Base-by-base conservation (phyloP, 1,140 invertebrate species). In the Apis cerana region DNA sequence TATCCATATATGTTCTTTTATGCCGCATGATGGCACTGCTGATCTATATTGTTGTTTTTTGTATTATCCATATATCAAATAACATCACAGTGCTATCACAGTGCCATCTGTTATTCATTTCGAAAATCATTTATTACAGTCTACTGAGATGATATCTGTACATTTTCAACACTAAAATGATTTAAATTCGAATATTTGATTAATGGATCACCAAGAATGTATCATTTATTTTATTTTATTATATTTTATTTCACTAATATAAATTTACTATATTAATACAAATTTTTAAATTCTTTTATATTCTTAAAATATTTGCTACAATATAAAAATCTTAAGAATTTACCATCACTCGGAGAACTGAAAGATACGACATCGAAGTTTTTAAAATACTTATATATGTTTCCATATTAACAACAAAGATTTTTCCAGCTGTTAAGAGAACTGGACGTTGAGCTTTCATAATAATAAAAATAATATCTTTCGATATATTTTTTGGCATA, bases 311-410 rank as follows among this genome's bases (percentile, higher is more conserved):
- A 15, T 17, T 27, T 33, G 62, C 19, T 65, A 4, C 5, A 19
- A 67, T 13, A 48, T 7, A 56, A 27, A 54, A 7, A 0, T 2
- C 1, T 87, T 1, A 87, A 11, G 58, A 9, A 50, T 72, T 71
- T 27, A 88, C 19, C 86, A 88, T 88, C 23, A 88, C 75, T 8
- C 86, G 86, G 0, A 88, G 33, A 13, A 88, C 71, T 11, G 87
- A 88, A 0, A 88, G 21, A 19, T 88, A 88, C 8, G 86, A 88
- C n/a, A 85, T 54, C n/a, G 86, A 87, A 1, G 85, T 82, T 72
- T 78, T 88, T 15, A 87, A 10, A 2, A 88, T 87, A 65, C 64
- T 87, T 86, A 71, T 84, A 52, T 82, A 88, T 15, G 85, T 88
- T 48, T 75, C 69, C 50, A 87, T 52, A 8, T 88, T 88, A 9